Percentiles rank a stretch among this genome's conserved stretches.
These are phyloP conservation scores for Chlorospingus flavigularis DNA, from an alignment of 2,797 vertebrate genomes.

Conservation along the genomic window DNA sequence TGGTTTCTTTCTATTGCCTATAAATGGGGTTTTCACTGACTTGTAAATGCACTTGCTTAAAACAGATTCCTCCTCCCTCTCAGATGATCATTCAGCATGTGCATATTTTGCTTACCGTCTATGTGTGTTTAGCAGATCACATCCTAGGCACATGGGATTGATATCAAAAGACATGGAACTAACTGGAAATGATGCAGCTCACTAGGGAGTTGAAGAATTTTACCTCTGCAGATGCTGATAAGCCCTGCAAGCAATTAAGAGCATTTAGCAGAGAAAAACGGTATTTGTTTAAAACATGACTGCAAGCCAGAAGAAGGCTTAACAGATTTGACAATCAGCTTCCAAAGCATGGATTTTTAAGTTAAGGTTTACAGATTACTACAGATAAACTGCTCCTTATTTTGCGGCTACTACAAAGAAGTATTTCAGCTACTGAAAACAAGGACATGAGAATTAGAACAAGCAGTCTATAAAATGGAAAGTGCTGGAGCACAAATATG, in stretches of 20 bases:
- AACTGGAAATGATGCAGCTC: not conserved
- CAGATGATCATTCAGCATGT: not conserved
- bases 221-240: constrained; percentile 13
- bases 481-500: not conserved
- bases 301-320: not conserved
- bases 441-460: not conserved
- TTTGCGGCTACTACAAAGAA: not conserved
- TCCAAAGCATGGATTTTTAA: not conserved
- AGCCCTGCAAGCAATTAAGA: constrained; percentile 11
- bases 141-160: not conserved
- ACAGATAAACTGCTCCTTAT: not conserved
- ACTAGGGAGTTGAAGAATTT: not conserved
- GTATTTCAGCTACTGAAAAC: not conserved
- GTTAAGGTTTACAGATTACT: not conserved
- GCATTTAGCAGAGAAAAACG: not conserved
- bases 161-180: constrained; percentile 5
- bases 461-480: not conserved
- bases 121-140: not conserved
- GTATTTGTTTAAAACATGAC: not conserved
- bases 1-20: not conserved
- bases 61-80: not conserved
- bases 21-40: not conserved
- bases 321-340: not conserved
- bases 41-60: not conserved
- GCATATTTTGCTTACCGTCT: not conserved